Evolutionary conservation across 2,888 invertebrate genomes (phyloP), one percentile per base, ranked within the genome.

Genomic region (Chalcis sispes): DNA sequence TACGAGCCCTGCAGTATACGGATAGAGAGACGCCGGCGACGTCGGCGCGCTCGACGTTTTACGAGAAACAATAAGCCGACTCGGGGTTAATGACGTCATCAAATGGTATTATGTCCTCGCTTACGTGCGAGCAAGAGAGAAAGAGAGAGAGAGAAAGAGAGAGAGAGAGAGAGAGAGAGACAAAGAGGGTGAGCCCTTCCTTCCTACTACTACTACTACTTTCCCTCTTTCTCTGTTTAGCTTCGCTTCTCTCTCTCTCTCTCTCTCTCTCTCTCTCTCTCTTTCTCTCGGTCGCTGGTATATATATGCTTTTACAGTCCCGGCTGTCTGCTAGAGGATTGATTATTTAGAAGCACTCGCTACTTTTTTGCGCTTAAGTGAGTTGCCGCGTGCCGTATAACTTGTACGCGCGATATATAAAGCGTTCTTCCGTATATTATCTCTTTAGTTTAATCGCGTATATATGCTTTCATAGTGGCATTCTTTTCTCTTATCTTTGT

Each of bases 11-110:
- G 23, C 32, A 15, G 29, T 25, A 40, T 52, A 54, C 4, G 25
- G 76, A 66, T 70, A 66, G 52, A 23, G 18, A 15, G 29, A 32
- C 15, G 54, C 27, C 64, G 58, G 29, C 8, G n/a, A n/a, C 71
- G 65, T 23, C 67, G 70, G 66, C 76, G 71, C 65, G 40, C 13
- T 27, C 32, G 73, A 65, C 81, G 77, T 82, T 85, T 83, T 83
- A 83, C 83, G 84, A 83, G 83, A 85, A 84, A 85, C 85, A 85
- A 85, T 85, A 84, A 84, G 83, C 83, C 79, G 66, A 75, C 80
- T 77, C 77, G 59, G 76, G 80, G 82, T 83, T 83, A 84, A 85
- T 85, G 83, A 83, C 82, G 80, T 82, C 84, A 82, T 85, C 83
- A 85, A 85, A 85, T 79, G 80, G 81, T 81, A 84, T 83, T 83